Evolutionary conservation across 2,113 vertebrate genomes (phyloP), one percentile per base, ranked within the genome.

Genomic region (Phylloscopus trochiloides): DNA sequence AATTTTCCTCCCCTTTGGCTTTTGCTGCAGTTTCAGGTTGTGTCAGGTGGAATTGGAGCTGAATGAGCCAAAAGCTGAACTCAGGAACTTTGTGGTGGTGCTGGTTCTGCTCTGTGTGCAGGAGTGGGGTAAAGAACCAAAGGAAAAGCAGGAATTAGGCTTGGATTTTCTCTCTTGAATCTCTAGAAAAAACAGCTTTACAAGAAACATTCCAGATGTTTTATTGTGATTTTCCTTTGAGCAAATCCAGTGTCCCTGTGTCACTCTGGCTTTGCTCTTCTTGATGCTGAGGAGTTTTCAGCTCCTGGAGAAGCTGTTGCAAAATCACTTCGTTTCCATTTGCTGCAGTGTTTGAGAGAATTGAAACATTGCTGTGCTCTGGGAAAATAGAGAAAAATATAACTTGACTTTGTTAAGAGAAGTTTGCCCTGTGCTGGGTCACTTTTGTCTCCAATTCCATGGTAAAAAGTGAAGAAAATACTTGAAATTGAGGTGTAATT

Each of bases 311-410:
- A 59, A 94, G 38, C 34, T 31, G 9, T 28, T 73, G 8, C 2
- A 36, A 40, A 76, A 76, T 43, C 50, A 83, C 1, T 13, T 71
- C 4, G 0, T 9, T 59, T 73, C 14, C 14, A 28, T 31, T 73
- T 81, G 11, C 17, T 66, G 62, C 29, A 13, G 10, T 0, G 1
- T 36, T 76, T 12, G 61, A 65, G 87, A 66, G 24, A 84, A 54
- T 3, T 38, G 15, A 57, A 48, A 32, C 36, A 3, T 5, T 57
- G 26, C 54, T 61, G 28, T 58, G 32, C 9, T 77, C 34, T 47
- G 11, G 22, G 22, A 21, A 38, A 78, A 34, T 0, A 29, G 40
- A 38, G 14, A 3, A 3, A 47, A 79, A 14, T 18, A 12, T 2
- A 42, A 10, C 19, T 48, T 22, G 8, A 10, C 3, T 22, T 55